A percentile compares a stretch with the other conserved stretches of the same genome.
phyloP scores from a whole-genome alignment of 2,888 invertebrate genomes.

The Allacma fusca region DNA sequence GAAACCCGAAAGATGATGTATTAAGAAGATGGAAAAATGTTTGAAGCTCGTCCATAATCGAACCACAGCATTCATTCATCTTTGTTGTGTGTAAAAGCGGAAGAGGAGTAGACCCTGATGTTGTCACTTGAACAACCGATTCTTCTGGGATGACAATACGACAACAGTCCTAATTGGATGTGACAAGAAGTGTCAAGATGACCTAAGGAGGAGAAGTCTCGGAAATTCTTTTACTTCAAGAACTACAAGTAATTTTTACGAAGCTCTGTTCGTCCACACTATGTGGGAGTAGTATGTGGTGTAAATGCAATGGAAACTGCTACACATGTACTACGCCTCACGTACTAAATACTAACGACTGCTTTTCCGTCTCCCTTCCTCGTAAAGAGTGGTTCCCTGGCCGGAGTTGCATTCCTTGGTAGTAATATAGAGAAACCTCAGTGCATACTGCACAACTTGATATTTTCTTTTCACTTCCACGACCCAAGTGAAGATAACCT shows the following conservation, averaged over 20 bases:
- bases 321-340: too few species aligned
- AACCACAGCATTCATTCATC: background rate
- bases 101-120: background rate
- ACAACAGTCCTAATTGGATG: conserved; percentile 20
- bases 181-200: conserved; percentile 22
- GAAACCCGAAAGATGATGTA: conserved; percentile 3
- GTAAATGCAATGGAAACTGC: too few species aligned
- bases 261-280: background rate
- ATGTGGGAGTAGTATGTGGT: too few species aligned
- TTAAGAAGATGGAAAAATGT: background rate
- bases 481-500: background rate
- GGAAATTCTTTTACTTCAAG: conserved; percentile 9
- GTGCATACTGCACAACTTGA: background rate
- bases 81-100: background rate
- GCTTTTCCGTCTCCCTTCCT: too few species aligned
- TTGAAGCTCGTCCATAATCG: background rate
- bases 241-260: background rate
- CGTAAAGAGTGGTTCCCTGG: background rate
- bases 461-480: background rate
- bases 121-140: conserved; percentile 5
- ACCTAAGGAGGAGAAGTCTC: conserved; percentile 7
- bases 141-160: conserved; percentile 22
- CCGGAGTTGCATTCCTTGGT: background rate
- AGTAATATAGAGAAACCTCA: background rate
- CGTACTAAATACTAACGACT: too few species aligned